Conservation (phyloP, 2,113 vertebrate genomes). For the Phoxinus phoxinus region DNA sequence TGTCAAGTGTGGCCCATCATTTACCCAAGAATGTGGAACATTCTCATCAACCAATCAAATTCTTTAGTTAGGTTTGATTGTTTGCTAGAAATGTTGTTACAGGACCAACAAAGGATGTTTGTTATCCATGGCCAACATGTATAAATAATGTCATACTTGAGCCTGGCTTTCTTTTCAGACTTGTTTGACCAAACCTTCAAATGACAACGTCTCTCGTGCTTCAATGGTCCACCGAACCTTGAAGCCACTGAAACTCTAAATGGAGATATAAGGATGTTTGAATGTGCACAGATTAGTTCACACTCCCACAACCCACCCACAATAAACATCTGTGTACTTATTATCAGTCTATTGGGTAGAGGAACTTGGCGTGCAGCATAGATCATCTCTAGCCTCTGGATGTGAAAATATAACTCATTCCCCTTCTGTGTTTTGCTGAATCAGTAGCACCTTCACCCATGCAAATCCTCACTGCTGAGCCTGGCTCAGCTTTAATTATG, state of each 20-base stretch:
- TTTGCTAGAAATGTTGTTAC: not conserved
- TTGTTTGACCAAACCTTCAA: slow-evolving; percentile 20
- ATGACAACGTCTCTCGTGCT: not conserved
- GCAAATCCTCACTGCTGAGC: slow-evolving; percentile 52
- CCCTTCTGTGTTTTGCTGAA: slow-evolving; percentile 57
- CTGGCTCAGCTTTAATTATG: slow-evolving; percentile 65
- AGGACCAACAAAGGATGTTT: not conserved
- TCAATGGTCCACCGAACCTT: not conserved
- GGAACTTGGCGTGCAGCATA: slow-evolving; percentile 44
- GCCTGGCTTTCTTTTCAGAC: slow-evolving; percentile 31
- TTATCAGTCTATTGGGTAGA: slow-evolving; percentile 61
- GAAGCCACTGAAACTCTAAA: not conserved
- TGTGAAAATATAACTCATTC: slow-evolving; percentile 51
- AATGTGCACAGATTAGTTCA: slow-evolving; percentile 6
- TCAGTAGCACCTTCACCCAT: slow-evolving; percentile 56
- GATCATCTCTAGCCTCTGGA: slow-evolving; percentile 52
- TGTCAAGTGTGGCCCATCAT: not conserved
- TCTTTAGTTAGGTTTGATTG: not conserved
- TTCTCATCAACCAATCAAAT: not conserved
- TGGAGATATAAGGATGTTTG: not conserved
- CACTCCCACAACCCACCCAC: slow-evolving; percentile 13
- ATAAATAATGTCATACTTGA: not conserved
- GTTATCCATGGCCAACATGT: not conserved
- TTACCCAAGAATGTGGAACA: not conserved
- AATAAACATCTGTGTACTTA: slow-evolving; percentile 64